Evolutionary conservation across 2,888 invertebrate genomes (phyloP).

Genomic region (Chloroclystis v-ata): DNA sequence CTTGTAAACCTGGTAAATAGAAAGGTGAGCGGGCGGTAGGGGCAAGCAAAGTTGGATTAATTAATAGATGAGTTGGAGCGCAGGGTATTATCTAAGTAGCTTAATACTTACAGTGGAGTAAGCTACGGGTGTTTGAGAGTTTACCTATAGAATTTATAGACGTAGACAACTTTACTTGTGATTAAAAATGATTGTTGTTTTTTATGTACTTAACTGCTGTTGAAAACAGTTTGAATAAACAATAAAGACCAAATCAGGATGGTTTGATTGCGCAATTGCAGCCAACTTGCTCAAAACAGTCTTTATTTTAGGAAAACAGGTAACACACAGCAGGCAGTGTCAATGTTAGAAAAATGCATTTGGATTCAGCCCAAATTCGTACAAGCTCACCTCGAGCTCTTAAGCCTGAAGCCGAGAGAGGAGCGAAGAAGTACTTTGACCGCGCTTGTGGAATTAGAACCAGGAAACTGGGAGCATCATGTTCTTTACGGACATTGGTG

Average conservation of each 20-base stretch:
- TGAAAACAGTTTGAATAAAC: too few species aligned
- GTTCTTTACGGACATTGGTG: slow-evolving; percentile 86
- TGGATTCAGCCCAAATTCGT: slow-evolving; percentile 82
- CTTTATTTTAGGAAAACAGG: slow-evolving; percentile 80
- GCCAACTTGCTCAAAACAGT: too few species aligned
- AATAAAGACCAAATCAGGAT: too few species aligned
- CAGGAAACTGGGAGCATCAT: slow-evolving; percentile 76
- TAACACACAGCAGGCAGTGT: slow-evolving; percentile 79
- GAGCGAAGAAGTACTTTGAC: slow-evolving; percentile 78
- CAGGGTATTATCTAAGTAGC: slow-evolving; percentile 3
- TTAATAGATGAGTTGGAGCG: slow-evolving; percentile 7
- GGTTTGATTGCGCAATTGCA: too few species aligned
- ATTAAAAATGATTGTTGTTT: neutral
- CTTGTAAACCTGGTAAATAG: neutral
- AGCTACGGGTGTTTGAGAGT: neutral
- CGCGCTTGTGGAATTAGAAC: slow-evolving; percentile 81
- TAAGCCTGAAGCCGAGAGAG: slow-evolving; percentile 76
- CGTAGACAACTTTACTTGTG: neutral
- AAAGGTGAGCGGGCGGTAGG: neutral
- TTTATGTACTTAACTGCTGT: too few species aligned
- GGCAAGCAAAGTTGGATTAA: slow-evolving; percentile 10
- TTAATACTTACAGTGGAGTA: neutral
- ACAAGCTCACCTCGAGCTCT: slow-evolving; percentile 83
- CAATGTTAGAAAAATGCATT: slow-evolving; percentile 83
- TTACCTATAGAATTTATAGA: neutral